phyloP scores from a whole-genome alignment of 2,888 invertebrate genomes.

The Microctonus hyperodae region DNA sequence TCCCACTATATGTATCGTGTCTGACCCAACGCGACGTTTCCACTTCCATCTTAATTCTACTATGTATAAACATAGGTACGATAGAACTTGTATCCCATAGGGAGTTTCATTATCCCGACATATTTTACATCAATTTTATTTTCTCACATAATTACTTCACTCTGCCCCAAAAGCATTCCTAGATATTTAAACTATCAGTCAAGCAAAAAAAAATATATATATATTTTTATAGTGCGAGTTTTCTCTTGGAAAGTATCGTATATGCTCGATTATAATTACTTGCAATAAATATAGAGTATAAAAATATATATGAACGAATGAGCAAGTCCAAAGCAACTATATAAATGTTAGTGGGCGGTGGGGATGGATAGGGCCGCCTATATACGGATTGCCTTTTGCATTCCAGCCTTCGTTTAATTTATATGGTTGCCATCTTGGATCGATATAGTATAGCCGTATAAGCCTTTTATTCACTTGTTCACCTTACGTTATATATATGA shows the following conservation, averaged over 20 bases:
- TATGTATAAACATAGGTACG: no score
- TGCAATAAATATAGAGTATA: neutral
- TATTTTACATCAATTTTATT: neutral
- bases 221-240: constrained; percentile 2
- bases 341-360: neutral
- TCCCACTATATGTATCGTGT: neutral
- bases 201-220: constrained; percentile 13
- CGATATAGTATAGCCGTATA: constrained; percentile 44
- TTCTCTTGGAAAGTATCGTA: neutral
- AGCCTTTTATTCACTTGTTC: constrained; percentile 29
- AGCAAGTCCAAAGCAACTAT: neutral
- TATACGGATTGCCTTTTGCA: constrained; percentile 32
- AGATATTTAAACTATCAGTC: no score
- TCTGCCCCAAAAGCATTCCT: no score
- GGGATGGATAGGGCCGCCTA: constrained; percentile 10
- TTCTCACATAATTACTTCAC: neutral
- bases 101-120: no score
- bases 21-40: constrained; percentile 22
- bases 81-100: no score
- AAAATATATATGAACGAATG: neutral
- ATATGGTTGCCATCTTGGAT: constrained; percentile 57
- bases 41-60: neutral
- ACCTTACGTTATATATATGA: constrained; percentile 35
- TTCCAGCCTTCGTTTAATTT: constrained; percentile 52
- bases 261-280: neutral